Evolutionary conservation across 2,888 invertebrate species (phyloP), one percentile per base, ranked within the genome.

Genomic region (Rhopalosiphum nymphaeae): DNA sequence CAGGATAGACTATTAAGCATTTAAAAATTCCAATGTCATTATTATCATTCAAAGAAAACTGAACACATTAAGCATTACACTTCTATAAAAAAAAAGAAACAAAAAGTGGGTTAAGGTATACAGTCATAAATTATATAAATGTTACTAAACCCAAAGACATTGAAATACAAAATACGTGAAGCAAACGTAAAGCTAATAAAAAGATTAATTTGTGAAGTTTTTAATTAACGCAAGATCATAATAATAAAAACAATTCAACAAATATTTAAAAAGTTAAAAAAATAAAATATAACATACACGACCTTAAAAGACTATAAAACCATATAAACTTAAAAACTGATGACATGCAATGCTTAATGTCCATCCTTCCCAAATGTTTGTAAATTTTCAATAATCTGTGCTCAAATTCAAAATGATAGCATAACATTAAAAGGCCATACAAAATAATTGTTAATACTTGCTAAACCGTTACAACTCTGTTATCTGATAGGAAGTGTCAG

Each of bases 401-500:
- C 91, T 94, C 91, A 42, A 94, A 67, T 94, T 94, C 86, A 94
- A 91, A 94, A 56, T 89, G 5, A 93, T 88, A 42, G 67, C 13
- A 44, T 78, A 93, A 89, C 2, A 87, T 78, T 56, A 53, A 88
- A 91, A 86, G 78, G 78, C 89, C 88, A 56, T n/a, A 89, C 67
- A 93, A 78, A 93, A 89, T 78, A 89, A 88, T 53, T 88, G 36
- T 89, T 78, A 44, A 92, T 88, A 67, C 25, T 88, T 78, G 61
- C 53, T 78, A n/a, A 44, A 78, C 67, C 67, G 42, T 94, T 93
- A 95, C 78, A 95, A 91, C 49, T 95, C 95, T 94, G 95, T 95
- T 67, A 95, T 95, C 78, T 95, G 95, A 95, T 95, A 95, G 78
- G 94, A 94, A 87, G 94, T 91, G 49, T 94, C 94, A 94, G 91